Evolutionary conservation across 2,888 invertebrate genomes (phyloP), one percentile per base, ranked within the genome.

Genomic region (Phragmatobia fuliginosa): DNA sequence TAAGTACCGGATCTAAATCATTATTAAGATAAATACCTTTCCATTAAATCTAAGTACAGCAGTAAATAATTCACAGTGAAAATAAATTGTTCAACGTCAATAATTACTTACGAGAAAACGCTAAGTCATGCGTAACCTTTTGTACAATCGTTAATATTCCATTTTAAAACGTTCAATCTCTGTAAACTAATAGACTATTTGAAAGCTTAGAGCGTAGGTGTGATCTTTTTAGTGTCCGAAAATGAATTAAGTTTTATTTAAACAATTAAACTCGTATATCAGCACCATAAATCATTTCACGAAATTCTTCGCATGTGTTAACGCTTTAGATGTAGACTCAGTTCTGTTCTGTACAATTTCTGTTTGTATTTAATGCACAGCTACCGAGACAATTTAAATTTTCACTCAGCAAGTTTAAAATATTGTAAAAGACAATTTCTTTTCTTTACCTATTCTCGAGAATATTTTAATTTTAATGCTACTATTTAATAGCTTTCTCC

Each of bases 91-190:
- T 61, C 36, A 38, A 8, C 25, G 60, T 25, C 60, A 25, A 33
- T 61, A 61, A 61, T 61, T 61, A 36, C 33, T 36, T 14, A 16
- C 60, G 25, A 6, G 38, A 41, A 41, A 62, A 31, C 62, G 62
- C 28, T 18, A 25, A 38, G 8, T 38, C 25, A 38, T 28, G 28
- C 28, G 38, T 41, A 4, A 28, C 28, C 31, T 41, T 62, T 41
- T 62, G 28, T 31, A 28, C 41, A 62, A 18, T 62, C 62, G 28
- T 41, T 41, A 56, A 28, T 28, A 28, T 62, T 31, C 41, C 31
- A 25, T 62, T 62, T 41, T 62, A 21, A 41, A 62, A 28, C 62
- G 31, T 41, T 28, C 28, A 62, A 21, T 1, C 18, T 16, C 28
- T 62, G 41, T 62, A 62, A 62, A 62, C 41, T 41, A 41, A 21